Conservation (phyloP, 2,888 invertebrate species). For the Nebria salina region DNA sequence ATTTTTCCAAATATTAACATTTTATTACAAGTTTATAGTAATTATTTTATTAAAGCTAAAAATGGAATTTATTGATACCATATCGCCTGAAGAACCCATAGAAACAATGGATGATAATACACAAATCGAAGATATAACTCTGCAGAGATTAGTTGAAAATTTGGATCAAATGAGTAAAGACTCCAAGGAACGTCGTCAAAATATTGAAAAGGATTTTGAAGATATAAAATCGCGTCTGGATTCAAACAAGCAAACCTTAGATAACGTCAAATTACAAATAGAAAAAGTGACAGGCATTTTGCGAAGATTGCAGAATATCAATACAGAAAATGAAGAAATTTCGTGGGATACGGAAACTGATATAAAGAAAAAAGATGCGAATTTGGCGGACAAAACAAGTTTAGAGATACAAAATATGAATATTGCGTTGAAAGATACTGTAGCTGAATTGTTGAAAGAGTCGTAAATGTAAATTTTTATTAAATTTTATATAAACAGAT, state of each 20-base stretch:
- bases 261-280: conserved; percentile 35
- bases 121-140: not conserved
- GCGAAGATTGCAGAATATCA: conserved; percentile 13
- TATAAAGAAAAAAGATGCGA: not conserved
- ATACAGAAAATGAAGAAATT: conserved; percentile 8
- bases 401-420: conserved; percentile 1
- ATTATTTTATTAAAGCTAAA: not conserved
- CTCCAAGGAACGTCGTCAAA: conserved; percentile 30
- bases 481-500: not conserved
- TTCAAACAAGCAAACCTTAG: conserved; percentile 43
- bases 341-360: not conserved
- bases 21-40: not conserved
- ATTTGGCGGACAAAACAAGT: not conserved
- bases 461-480: not conserved
- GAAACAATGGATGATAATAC: not conserved
- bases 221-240: conserved; percentile 41
- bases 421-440: conserved; percentile 1
- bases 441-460: not conserved
- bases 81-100: not conserved
- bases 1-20: not conserved
- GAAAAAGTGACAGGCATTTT: conserved; percentile 43
- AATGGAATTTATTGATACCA: not conserved
- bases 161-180: conserved; percentile 30
- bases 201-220: conserved; percentile 41
- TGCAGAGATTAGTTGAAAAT: conserved; percentile 5